phyloP scores from a whole-genome alignment of 1,140 invertebrate genomes.

The Platorchestia sp. region DNA sequence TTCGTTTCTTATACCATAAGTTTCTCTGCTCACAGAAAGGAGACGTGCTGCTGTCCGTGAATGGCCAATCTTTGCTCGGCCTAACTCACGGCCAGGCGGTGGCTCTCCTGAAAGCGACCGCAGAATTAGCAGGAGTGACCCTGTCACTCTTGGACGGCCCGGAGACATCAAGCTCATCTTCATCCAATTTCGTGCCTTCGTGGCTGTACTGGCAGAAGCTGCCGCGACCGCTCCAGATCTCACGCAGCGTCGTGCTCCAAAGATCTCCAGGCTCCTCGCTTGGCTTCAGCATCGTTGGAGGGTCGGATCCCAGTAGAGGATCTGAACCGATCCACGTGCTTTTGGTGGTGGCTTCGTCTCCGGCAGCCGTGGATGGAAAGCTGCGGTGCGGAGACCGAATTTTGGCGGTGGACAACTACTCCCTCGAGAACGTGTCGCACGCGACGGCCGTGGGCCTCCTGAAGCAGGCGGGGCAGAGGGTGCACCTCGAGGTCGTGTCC shows the following conservation, averaged over 20 bases:
- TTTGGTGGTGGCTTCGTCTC: constrained; percentile 73
- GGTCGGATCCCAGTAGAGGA: constrained; percentile 72
- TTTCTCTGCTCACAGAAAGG: constrained; percentile 71
- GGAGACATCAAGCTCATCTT: constrained; percentile 70
- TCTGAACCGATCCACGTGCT: constrained; percentile 74
- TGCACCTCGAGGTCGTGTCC: constrained; percentile 73
- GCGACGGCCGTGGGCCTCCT: constrained; percentile 72
- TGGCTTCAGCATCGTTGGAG: constrained; percentile 75
- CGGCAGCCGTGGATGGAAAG: constrained; percentile 72
- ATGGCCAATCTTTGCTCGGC: constrained; percentile 72
- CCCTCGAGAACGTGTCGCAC: constrained; percentile 72
- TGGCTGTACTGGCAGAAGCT: constrained; percentile 75
- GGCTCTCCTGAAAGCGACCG: constrained; percentile 72
- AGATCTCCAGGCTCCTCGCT: constrained; percentile 69
- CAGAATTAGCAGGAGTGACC: constrained; percentile 70
- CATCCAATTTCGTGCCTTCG: constrained; percentile 73
- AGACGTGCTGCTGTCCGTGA: constrained; percentile 73
- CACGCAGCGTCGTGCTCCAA: constrained; percentile 73
- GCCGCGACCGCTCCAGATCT: constrained; percentile 73
- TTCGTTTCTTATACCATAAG: not conserved
- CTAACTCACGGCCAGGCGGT: constrained; percentile 74
- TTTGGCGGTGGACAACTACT: constrained; percentile 73
- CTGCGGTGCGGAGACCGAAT: constrained; percentile 74
- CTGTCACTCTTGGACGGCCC: constrained; percentile 73
- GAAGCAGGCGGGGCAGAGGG: constrained; percentile 72